A percentile compares a stretch with the other conserved stretches of the same genome.
phyloP scores from a whole-genome alignment of 2,797 vertebrate species.

The Sarcophilus harrisii region DNA sequence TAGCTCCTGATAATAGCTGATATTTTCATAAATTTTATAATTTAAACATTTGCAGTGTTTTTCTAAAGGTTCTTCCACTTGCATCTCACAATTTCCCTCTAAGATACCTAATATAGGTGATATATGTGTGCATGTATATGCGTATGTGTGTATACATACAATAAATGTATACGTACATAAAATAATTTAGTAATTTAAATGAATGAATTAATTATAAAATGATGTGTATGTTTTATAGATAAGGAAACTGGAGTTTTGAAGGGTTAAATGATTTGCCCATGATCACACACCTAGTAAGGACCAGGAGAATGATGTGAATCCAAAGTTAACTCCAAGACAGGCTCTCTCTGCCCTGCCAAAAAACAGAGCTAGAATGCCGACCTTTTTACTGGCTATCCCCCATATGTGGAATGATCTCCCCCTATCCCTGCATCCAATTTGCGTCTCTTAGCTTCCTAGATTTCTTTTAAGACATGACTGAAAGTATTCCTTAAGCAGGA shows the following conservation, averaged over 20 bases:
- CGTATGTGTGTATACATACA: no score
- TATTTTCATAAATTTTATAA: neutral
- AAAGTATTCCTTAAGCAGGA: neutral
- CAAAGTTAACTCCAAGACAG: neutral
- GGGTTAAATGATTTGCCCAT: neutral
- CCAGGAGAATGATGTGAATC: neutral
- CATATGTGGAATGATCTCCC: neutral
- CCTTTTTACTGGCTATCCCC: neutral
- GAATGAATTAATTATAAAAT: no score
- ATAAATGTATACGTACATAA: no score
- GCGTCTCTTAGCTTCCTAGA: neutral
- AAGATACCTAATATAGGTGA: no score
- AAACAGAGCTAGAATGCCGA: neutral
- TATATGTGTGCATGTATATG: neutral
- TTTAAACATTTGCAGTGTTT: neutral
- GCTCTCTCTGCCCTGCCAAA: neutral
- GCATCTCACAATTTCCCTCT: neutral
- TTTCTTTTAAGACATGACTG: neutral
- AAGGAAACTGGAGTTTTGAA: neutral
- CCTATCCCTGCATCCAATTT: neutral
- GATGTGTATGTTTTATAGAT: neutral
- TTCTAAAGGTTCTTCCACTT: neutral
- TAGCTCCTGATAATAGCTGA: neutral
- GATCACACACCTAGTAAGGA: neutral
- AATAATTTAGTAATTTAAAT: no score